Conservation (phyloP, 2,797 vertebrate species). For the Brachyalestes nurse region DNA sequence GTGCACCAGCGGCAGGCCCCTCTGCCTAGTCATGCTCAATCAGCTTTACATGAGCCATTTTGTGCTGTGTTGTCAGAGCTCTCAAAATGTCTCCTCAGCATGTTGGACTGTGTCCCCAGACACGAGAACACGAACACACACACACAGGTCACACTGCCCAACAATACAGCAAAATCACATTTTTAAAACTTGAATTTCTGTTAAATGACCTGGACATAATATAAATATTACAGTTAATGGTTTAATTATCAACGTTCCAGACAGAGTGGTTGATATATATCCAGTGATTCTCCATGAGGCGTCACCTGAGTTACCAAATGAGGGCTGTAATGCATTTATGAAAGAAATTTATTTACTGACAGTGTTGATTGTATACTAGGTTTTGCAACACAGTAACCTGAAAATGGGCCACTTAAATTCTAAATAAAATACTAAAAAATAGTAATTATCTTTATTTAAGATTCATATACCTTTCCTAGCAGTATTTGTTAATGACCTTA, state of each 20-base stretch:
- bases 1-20: constrained; percentile 3
- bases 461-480: no score
- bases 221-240: constrained; percentile 26
- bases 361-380: no score
- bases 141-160: constrained; percentile 28
- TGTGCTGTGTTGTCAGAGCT: constrained; percentile 5
- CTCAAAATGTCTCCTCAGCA: constrained; percentile 36
- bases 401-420: no score
- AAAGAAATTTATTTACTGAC: no score
- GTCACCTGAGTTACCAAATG: no score
- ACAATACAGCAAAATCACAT: constrained; percentile 51
- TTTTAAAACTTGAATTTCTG: constrained; percentile 34
- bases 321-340: no score
- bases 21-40: constrained; percentile 5
- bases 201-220: constrained; percentile 64
- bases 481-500: background rate
- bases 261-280: background rate
- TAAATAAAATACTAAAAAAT: no score
- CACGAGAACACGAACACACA: background rate
- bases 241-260: background rate
- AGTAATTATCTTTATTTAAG: no score
- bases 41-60: constrained; percentile 14
- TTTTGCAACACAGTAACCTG: no score
- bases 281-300: background rate
- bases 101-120: background rate